Conservation (phyloP, 1,140 invertebrate species). For the Orius laevigatus region DNA sequence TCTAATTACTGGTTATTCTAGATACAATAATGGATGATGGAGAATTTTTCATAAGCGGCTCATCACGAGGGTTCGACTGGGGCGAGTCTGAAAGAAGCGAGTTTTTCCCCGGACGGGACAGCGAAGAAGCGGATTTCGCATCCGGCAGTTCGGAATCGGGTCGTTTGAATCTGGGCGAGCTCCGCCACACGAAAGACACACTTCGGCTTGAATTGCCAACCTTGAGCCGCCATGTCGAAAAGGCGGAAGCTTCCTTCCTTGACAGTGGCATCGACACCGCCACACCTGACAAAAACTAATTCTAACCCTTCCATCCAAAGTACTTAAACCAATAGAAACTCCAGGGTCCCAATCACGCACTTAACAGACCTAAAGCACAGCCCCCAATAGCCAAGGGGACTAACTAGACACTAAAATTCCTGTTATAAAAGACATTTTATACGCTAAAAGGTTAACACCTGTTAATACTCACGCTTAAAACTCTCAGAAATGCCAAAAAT, state of each 20-base stretch:
- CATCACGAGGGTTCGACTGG: slow-evolving; percentile 46
- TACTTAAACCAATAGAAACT: too few species aligned
- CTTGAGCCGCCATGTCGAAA: slow-evolving; percentile 29
- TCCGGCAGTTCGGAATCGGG: slow-evolving; percentile 6
- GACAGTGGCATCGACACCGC: slow-evolving; percentile 29
- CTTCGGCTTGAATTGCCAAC: slow-evolving; percentile 51
- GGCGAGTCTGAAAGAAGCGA: slow-evolving; percentile 39
- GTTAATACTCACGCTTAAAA: too few species aligned
- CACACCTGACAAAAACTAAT: background rate
- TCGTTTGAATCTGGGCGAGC: slow-evolving; percentile 37
- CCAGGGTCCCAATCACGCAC: too few species aligned
- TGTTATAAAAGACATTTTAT: too few species aligned
- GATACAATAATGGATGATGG: slow-evolving; percentile 22
- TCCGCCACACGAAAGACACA: slow-evolving; percentile 51
- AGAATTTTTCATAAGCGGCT: slow-evolving; percentile 39
- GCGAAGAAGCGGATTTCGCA: slow-evolving; percentile 7
- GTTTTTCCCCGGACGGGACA: slow-evolving; percentile 40
- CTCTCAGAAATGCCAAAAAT: too few species aligned
- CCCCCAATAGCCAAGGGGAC: too few species aligned
- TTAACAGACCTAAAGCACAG: too few species aligned
- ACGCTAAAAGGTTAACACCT: too few species aligned
- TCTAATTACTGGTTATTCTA: background rate
- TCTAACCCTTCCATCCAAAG: too few species aligned
- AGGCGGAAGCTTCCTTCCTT: slow-evolving; percentile 36
- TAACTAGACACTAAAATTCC: too few species aligned